A percentile compares a stretch with the other conserved stretches of the same genome.
Conservation (phyloP, 64 coral and sea anemone species). For the Stylophora pistillata region DNA sequence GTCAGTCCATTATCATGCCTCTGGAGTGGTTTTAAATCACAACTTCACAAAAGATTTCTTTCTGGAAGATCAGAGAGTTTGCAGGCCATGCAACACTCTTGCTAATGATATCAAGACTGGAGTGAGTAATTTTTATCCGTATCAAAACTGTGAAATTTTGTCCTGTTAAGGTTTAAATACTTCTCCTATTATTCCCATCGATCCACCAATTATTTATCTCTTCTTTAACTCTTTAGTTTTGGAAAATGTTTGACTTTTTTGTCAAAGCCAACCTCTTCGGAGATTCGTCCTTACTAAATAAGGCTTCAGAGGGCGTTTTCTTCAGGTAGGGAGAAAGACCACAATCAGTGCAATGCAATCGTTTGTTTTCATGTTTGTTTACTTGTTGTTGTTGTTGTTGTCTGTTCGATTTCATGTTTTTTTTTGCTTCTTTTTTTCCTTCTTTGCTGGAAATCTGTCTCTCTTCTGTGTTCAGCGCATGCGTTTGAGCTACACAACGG, state of each 20-base stretch:
- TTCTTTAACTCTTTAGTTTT: background rate
- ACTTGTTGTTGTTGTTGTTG: too few species aligned
- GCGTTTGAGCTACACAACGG: too few species aligned
- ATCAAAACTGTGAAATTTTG: too few species aligned
- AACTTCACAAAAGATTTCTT: constrained; percentile 22
- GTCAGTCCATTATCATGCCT: constrained; percentile 6
- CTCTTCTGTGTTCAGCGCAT: too few species aligned
- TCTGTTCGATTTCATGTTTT: too few species aligned
- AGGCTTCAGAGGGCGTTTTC: constrained; percentile 8
- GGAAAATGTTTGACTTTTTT: constrained; percentile 23
- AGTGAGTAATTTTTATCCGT: background rate
- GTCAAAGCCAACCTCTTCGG: background rate
- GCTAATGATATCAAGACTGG: background rate
- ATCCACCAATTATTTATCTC: too few species aligned
- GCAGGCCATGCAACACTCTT: background rate
- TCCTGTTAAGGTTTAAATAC: too few species aligned
- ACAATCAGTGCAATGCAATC: too few species aligned
- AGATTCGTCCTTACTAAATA: background rate
- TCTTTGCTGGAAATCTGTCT: too few species aligned
- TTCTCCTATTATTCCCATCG: too few species aligned
- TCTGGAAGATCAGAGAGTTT: background rate
- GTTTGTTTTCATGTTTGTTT: too few species aligned
- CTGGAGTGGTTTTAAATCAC: constrained; percentile 37
- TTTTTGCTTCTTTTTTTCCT: too few species aligned
- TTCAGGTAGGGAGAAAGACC: background rate